A percentile compares a stretch with the other conserved stretches of the same genome.
Evolutionary conservation across 2,888 invertebrate genomes (phyloP).

Genomic region (Periphyllus acericola): DNA sequence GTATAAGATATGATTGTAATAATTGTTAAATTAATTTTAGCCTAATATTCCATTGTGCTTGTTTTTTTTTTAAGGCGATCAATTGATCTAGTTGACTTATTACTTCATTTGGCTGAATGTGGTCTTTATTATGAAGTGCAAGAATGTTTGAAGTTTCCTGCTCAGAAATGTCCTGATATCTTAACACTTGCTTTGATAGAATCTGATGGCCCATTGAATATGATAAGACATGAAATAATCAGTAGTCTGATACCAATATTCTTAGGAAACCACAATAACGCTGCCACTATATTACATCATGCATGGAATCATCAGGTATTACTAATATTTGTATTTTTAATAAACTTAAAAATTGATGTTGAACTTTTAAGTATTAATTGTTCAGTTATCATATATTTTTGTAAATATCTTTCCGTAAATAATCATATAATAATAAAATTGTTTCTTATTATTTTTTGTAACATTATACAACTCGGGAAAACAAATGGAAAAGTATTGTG

Average conservation of each 20-base stretch:
- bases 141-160: constrained; percentile 90
- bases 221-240: constrained; percentile 86
- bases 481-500: too few relatives aligned
- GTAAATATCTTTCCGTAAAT: too few relatives aligned
- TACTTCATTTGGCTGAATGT: constrained; percentile 87
- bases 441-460: too few relatives aligned
- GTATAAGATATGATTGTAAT: not conserved
- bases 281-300: constrained; percentile 91
- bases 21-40: not conserved
- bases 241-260: constrained; percentile 91
- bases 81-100: constrained; percentile 86
- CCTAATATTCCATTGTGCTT: not conserved
- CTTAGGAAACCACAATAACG: constrained; percentile 94
- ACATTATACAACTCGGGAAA: too few relatives aligned
- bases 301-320: constrained; percentile 85
- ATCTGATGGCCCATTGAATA: constrained; percentile 81
- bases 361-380: too few relatives aligned
- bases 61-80: constrained; percentile 73
- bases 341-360: too few relatives aligned
- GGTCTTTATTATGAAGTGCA: constrained; percentile 85
- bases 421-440: too few relatives aligned
- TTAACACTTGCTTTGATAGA: constrained; percentile 89
- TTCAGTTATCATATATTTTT: too few relatives aligned
- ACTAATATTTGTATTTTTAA: not conserved
- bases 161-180: constrained; percentile 94